Evolutionary conservation across 1,140 invertebrate genomes (phyloP).

Genomic region (Caerostris extrusa): DNA sequence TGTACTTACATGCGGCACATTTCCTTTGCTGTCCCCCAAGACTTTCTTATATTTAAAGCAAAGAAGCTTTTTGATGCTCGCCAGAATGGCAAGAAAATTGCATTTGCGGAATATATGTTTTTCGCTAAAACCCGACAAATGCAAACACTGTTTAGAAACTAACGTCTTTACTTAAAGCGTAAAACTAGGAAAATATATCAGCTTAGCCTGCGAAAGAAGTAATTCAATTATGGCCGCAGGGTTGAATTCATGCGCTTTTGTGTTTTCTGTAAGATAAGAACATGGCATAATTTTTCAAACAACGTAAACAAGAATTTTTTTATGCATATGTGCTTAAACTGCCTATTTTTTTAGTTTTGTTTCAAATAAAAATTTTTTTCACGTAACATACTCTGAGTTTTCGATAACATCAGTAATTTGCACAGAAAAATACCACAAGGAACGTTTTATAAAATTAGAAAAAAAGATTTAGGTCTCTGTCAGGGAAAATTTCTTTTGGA

Average conservation of each 20-base stretch:
- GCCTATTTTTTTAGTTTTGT: neutral
- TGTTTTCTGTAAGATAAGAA: conserved; percentile 47
- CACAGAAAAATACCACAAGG: conserved; percentile 17
- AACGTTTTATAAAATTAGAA: neutral
- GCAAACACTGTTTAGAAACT: conserved; percentile 56
- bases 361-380: neutral
- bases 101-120: conserved; percentile 58
- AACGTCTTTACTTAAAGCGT: conserved; percentile 53
- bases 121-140: neutral
- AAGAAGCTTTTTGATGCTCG: conserved; percentile 68
- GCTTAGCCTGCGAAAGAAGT: conserved; percentile 54
- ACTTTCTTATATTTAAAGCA: conserved; percentile 53
- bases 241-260: conserved; percentile 46
- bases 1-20: too few relatives aligned
- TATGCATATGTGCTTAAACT: conserved; percentile 2
- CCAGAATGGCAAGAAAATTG: conserved; percentile 64
- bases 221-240: conserved; percentile 63
- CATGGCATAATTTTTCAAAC: neutral
- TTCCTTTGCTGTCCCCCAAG: neutral
- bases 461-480: neutral
- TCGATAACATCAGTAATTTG: conserved; percentile 46
- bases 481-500: neutral
- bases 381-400: conserved; percentile 43
- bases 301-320: conserved; percentile 49
- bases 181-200: conserved; percentile 65